Base-by-base conservation (phyloP, 2,888 invertebrate genomes). In the Acleris emargana region DNA sequence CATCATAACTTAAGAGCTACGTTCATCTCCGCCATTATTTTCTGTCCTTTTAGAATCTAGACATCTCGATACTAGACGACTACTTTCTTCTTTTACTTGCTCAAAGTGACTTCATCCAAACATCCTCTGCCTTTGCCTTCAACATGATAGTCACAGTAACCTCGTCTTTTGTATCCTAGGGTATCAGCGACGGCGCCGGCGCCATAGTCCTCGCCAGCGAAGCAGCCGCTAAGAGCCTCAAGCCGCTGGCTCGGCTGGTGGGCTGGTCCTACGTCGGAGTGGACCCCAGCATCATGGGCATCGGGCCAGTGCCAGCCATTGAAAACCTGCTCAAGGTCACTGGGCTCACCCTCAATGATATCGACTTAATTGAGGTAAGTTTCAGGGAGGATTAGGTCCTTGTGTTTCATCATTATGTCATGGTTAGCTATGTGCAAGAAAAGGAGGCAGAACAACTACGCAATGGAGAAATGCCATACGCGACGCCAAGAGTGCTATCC, bases 221-320 rank as follows among this genome's bases (percentile, higher is more conserved):
- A 86, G 96, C 95, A 67, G 98, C 98, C 0, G 94, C 97, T 0
- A 96, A 96, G 81, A 95, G 95, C 71, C 93, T 99, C 55, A 97
- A 95, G 79, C 99, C 99, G 0, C 90, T 99, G 62, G 99, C 99
- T 1, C 94, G 99, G 67, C 93, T 99, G 18, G 96, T 97, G 9
- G 98, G 96, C 49, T 99, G 97, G 92, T 95, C 97, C n/a, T 94
- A 96, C 75, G 97, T 98, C 69, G 99, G 99, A 61, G 99, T 99
- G 53, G 99, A 99, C 76, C 99, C 99, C 51, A 96, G 95, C 81
- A 98, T 99, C 77, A 99, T 99, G 99, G 99, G 99, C 62, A 96
- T 99, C 74, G 99, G 99, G 0, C 99, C 99, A 3, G 98, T 97
- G 20, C 97, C 98, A 0, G 98, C 99, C 20, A 99, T 99, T 60